These are phyloP conservation scores for Sparidentex hasta DNA, from an alignment of 2,797 vertebrate species.

Conservation along the genomic window DNA sequence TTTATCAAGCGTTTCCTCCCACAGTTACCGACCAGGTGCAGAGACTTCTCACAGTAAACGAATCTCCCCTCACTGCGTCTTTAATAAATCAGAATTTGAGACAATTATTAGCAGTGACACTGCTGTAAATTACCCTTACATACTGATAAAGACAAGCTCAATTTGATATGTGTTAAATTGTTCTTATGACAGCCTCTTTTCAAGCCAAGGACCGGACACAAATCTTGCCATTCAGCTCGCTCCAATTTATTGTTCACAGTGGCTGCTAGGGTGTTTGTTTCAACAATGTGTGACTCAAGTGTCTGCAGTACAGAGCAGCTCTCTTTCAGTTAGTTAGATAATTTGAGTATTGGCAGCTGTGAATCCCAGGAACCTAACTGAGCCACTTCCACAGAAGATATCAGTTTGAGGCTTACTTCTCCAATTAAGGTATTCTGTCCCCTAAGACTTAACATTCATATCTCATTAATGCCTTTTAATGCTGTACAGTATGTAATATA, in stretches of 20 bases:
- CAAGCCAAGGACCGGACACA: slow-evolving; percentile 30
- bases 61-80: slow-evolving; percentile 4
- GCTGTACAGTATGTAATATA: not conserved
- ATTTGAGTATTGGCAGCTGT: slow-evolving; percentile 24
- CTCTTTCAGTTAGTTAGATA: slow-evolving; percentile 1
- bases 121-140: slow-evolving; percentile 12
- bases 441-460: not conserved
- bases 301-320: not conserved
- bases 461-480: not conserved
- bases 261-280: slow-evolving; percentile 6
- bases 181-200: slow-evolving; percentile 23
- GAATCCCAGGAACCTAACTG: not conserved
- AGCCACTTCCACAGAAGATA: not conserved
- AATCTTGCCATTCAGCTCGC: slow-evolving; percentile 26
- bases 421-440: not conserved
- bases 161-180: slow-evolving; percentile 29
- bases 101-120: slow-evolving; percentile 5
- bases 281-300: slow-evolving; percentile 19
- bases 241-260: slow-evolving; percentile 28
- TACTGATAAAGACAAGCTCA: slow-evolving; percentile 15
- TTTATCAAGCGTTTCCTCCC: slow-evolving; percentile 11
- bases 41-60: slow-evolving; percentile 9
- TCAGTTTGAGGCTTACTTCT: not conserved
- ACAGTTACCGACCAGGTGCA: slow-evolving; percentile 12
- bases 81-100: slow-evolving; percentile 21